These are phyloP conservation scores for Calliopsis andreniformis DNA, from an alignment of 1,140 invertebrate species.

Conservation along the genomic window DNA sequence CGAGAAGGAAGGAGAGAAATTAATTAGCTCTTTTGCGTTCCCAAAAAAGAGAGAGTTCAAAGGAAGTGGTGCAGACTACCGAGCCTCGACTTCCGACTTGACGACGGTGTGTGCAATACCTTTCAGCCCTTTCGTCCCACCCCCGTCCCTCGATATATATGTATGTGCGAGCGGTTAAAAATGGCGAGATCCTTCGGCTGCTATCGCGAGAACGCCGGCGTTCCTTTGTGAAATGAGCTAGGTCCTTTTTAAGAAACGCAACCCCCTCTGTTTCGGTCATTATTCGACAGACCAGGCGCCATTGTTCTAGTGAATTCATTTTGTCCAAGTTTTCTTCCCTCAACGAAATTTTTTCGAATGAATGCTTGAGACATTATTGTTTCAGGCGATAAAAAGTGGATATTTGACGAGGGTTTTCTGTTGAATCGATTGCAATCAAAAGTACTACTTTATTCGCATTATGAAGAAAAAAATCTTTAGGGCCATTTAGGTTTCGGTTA, in stretches of 20 bases:
- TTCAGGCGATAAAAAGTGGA: no score
- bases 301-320: constrained; percentile 13
- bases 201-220: constrained; percentile 42
- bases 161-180: constrained; percentile 40
- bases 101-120: constrained; percentile 54
- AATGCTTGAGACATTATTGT: no score
- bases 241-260: constrained; percentile 28
- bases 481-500: no score
- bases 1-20: constrained; percentile 66
- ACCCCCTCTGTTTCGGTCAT: constrained; percentile 26
- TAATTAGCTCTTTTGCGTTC: constrained; percentile 73
- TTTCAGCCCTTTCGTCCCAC: constrained; percentile 21
- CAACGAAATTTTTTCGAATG: not conserved
- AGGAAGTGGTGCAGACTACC: constrained; percentile 70
- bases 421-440: no score
- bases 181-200: constrained; percentile 40
- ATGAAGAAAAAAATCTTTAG: no score
- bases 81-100: constrained; percentile 60
- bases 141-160: constrained; percentile 18
- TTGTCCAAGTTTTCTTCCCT: not conserved
- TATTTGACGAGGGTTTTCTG: no score
- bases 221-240: constrained; percentile 40
- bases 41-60: constrained; percentile 72
- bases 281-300: not conserved
- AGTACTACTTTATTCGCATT: no score